These are phyloP conservation scores for Crioceris asparagi DNA, from an alignment of 2,888 invertebrate genomes.

Conservation along the genomic window DNA sequence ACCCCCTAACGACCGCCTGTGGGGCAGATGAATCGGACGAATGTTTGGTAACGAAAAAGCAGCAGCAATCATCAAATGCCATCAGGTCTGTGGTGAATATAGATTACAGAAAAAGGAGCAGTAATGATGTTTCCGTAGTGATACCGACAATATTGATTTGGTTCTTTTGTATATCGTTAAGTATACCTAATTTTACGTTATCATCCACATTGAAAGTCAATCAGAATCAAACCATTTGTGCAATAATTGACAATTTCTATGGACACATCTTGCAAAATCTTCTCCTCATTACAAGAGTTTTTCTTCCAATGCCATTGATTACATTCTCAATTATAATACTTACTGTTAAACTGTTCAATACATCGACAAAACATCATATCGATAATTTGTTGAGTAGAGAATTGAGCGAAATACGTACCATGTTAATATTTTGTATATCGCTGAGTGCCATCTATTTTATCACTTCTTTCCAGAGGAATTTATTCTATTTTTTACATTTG, in stretches of 20 bases:
- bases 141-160: constrained; percentile 48
- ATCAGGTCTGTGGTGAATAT: constrained; percentile 45
- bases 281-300: constrained; percentile 28
- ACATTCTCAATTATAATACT: constrained; percentile 26
- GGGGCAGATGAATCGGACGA: constrained; percentile 28
- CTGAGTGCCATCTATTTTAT: constrained; percentile 27
- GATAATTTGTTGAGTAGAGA: constrained; percentile 29
- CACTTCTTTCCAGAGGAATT: constrained; percentile 29
- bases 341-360: constrained; percentile 25
- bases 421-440: constrained; percentile 27
- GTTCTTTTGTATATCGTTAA: constrained; percentile 47
- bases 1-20: constrained; percentile 28
- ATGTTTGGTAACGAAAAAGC: constrained; percentile 27
- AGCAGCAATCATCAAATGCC: constrained; percentile 26
- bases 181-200: constrained; percentile 48
- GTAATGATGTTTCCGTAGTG: constrained; percentile 39
- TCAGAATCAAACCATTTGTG: constrained; percentile 40
- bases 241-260: constrained; percentile 43
- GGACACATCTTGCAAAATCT: constrained; percentile 31
- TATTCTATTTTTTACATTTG: constrained; percentile 27
- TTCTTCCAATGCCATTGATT: constrained; percentile 27
- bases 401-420: constrained; percentile 24
- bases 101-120: constrained; percentile 41
- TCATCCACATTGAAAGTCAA: constrained; percentile 36
- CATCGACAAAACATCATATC: constrained; percentile 21